These are phyloP conservation scores for Acrocyrtus sp. DNA, from an alignment of 2,888 invertebrate species.

Conservation along the genomic window DNA sequence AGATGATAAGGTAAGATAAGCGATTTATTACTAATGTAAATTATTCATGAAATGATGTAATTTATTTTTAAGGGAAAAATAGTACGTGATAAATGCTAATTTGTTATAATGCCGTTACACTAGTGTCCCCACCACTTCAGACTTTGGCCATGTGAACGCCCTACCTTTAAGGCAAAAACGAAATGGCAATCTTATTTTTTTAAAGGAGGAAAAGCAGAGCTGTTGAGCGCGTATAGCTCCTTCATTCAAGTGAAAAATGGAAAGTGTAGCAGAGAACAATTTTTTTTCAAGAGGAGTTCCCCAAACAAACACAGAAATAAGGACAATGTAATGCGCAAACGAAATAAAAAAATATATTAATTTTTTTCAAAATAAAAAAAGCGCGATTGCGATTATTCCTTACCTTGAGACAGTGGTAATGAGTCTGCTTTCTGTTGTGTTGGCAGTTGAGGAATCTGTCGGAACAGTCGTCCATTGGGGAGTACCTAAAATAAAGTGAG, in stretches of 20 bases:
- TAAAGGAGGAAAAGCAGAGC: conserved; percentile 14
- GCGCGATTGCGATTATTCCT: conserved; percentile 21
- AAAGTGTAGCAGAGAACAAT: conserved; percentile 18
- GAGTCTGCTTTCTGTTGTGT: conserved; percentile 94
- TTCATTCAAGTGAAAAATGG: too few species aligned
- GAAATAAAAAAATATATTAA: conserved; percentile 26
- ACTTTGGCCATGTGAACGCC: too few species aligned
- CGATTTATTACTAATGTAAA: conserved; percentile 46
- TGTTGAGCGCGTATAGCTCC: too few species aligned
- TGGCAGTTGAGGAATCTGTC: conserved; percentile 84
- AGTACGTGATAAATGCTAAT: conserved; percentile 54
- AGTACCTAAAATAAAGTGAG: conserved; percentile 74
- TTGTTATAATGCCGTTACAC: conserved; percentile 37
- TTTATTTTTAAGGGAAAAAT: conserved; percentile 39
- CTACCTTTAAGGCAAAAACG: conserved; percentile 52
- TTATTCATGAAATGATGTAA: conserved; percentile 52
- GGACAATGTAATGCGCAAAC: conserved; percentile 20
- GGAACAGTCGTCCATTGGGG: conserved; percentile 93
- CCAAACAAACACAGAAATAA: conserved; percentile 12
- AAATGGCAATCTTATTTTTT: background rate
- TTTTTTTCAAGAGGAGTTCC: background rate
- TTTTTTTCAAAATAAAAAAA: conserved; percentile 10
- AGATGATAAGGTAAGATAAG: conserved; percentile 20
- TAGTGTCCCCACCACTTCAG: conserved; percentile 29
- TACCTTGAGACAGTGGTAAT: conserved; percentile 96